Conservation (phyloP, 2,888 invertebrate species). For the Epirrhoe alternata region DNA sequence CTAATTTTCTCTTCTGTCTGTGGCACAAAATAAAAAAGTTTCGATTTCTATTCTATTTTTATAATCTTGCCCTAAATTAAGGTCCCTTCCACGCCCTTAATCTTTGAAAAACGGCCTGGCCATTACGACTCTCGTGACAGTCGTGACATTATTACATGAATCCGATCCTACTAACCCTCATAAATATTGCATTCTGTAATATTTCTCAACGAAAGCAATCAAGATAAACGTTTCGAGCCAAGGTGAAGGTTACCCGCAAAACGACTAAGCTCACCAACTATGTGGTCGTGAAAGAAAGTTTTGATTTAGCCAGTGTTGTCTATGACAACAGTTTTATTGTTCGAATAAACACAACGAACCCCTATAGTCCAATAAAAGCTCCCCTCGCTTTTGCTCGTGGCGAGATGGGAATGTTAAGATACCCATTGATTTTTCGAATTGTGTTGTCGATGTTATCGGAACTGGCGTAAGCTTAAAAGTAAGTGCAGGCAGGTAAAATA, state of each 20-base stretch:
- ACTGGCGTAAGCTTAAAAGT: slow-evolving; percentile 8
- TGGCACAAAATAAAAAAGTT: too few relatives aligned
- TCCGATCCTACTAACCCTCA: slow-evolving; percentile 44
- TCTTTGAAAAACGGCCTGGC: slow-evolving; percentile 20
- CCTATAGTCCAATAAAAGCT: slow-evolving; percentile 37
- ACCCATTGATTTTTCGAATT: slow-evolving; percentile 58
- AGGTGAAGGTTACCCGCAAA: slow-evolving; percentile 37
- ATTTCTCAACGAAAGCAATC: slow-evolving; percentile 33
- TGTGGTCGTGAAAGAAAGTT: slow-evolving; percentile 31
- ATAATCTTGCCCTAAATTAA: slow-evolving; percentile 26
- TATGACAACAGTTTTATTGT: slow-evolving; percentile 68
- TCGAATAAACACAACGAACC: slow-evolving; percentile 60
- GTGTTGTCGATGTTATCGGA: slow-evolving; percentile 21
- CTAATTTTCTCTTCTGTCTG: too few relatives aligned
- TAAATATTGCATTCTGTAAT: slow-evolving; percentile 30
- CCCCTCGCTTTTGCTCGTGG: slow-evolving; percentile 56
- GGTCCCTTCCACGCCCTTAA: slow-evolving; percentile 14
- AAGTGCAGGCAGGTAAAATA: background rate
- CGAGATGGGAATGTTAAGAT: slow-evolving; percentile 62
- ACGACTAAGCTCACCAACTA: slow-evolving; percentile 4
- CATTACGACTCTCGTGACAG: slow-evolving; percentile 38
- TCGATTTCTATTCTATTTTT: too few relatives aligned
- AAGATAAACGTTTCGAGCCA: slow-evolving; percentile 35
- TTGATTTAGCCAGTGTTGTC: slow-evolving; percentile 52
- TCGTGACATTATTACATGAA: slow-evolving; percentile 51